Percentiles rank a stretch among this genome's conserved stretches.
Evolutionary conservation across 2,888 invertebrate genomes (phyloP).

Genomic region (Drosophila infuscata): DNA sequence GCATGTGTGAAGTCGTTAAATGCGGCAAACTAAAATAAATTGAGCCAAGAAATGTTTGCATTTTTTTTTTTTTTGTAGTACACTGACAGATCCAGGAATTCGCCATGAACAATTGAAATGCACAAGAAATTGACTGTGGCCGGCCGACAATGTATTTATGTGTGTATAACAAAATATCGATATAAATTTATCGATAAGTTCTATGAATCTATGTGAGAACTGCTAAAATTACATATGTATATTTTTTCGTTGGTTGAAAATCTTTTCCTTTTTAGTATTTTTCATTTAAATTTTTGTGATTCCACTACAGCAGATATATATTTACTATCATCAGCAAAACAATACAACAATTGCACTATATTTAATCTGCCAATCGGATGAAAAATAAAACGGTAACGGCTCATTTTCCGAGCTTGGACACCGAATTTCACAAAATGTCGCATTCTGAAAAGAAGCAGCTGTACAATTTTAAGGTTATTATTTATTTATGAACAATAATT

Average conservation of each 20-base stretch:
- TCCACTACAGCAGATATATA: neutral
- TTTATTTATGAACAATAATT: neutral
- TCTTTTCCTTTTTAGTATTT: neutral
- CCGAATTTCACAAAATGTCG: too few relatives aligned
- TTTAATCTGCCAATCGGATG: neutral
- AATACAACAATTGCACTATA: neutral
- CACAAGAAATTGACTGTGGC: slow-evolving; percentile 23
- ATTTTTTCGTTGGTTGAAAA: neutral
- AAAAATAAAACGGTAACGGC: neutral
- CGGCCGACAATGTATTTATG: slow-evolving; percentile 2
- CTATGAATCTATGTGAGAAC: neutral
- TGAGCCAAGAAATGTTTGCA: slow-evolving; percentile 75
- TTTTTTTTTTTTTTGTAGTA: slow-evolving; percentile 54
- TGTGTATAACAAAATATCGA: neutral
- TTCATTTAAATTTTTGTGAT: neutral
- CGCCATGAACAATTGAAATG: slow-evolving; percentile 32
- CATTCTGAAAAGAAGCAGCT: neutral
- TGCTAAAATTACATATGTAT: neutral
- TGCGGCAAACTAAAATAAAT: slow-evolving; percentile 79
- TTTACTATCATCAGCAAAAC: neutral
- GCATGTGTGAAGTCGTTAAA: slow-evolving; percentile 77
- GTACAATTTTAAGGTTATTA: neutral
- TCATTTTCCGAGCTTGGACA: neutral
- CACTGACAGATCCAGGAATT: slow-evolving; percentile 36
- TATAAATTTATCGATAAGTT: neutral